Evolutionary conservation across 1,140 invertebrate genomes (phyloP), one percentile per base, ranked within the genome.

Genomic region (Zaprionus kolodkinae): DNA sequence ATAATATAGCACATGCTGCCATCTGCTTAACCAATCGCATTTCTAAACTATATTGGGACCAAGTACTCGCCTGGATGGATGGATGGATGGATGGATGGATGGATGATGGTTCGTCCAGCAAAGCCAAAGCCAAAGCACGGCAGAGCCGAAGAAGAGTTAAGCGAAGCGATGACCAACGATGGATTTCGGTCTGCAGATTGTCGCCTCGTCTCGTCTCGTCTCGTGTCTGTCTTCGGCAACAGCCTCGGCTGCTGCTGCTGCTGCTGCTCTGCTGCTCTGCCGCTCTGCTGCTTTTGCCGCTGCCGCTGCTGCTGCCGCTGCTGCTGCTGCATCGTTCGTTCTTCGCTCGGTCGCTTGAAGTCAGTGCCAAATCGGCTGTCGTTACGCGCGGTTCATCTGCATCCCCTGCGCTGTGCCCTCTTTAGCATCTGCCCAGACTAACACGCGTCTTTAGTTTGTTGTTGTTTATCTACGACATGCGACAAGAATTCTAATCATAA

Each of bases 351-450:
- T 25, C 27, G 52, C 50, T 64, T 75, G 62, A 72, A 72, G 71
- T 61, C 72, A 87, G 84, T 87, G 66, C 68, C 48, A 79, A 77
- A 72, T 80, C 76, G 73, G 67, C 66, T 79, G 56, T 73, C 61
- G 55, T 70, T 56, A 38, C 50, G 80, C 55, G 63, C 70, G 77
- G 80, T 76, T 72, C 13, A 12, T 61, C 38, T 52, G 60, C 48
- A 17, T 25, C 27, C 64, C 10, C 15, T 59, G 21, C 64, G 33
- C 45, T 55, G 17, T 35, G 21, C 35, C 10, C 36, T 25, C 25
- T 36, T 33, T 17, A 45, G 38, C 6, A 45, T 45, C 40, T 45
- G 40, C 7, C n/a, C n/a, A 15, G 40, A 45, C n/a, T 45, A 45
- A 15, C 67, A 64, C 48, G 68, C 68, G 68, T 65, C 11, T 65